Conservation (phyloP, 2,113 vertebrate genomes). For the Gyps fulvus region DNA sequence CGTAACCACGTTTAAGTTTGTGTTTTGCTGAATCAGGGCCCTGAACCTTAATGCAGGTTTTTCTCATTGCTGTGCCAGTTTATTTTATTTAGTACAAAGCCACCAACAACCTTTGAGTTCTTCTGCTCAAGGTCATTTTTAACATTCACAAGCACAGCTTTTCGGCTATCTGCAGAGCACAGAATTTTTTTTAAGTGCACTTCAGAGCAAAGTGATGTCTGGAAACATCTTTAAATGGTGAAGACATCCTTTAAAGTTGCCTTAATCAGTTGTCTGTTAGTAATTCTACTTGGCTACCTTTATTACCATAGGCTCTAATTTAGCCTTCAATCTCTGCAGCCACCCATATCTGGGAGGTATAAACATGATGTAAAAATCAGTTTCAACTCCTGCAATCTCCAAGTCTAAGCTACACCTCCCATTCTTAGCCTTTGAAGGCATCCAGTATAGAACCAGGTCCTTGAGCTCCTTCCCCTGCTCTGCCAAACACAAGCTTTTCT, state of each 20-base stretch:
- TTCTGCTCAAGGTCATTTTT: constrained; percentile 56
- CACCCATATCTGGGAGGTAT: constrained; percentile 1
- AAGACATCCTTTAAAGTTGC: background rate
- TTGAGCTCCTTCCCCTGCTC: background rate
- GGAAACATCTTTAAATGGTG: constrained; percentile 15
- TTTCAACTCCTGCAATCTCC: background rate
- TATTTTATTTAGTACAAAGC: constrained; percentile 51
- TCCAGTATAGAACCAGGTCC: background rate
- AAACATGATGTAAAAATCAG: background rate
- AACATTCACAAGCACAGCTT: constrained; percentile 54
- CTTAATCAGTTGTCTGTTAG: constrained; percentile 7
- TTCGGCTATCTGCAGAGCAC: constrained; percentile 41
- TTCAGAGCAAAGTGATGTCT: constrained; percentile 27
- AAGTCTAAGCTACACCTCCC: background rate
- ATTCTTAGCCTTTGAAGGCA: constrained; percentile 3
- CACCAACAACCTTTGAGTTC: constrained; percentile 26
- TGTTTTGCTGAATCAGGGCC: constrained; percentile 40
- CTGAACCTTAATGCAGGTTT: constrained; percentile 28
- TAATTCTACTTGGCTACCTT: background rate
- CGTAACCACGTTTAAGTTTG: background rate
- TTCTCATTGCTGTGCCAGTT: constrained; percentile 49
- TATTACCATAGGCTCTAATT: background rate
- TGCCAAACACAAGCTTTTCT: background rate
- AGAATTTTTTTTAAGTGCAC: background rate
- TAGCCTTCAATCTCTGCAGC: background rate